phyloP scores from a whole-genome alignment of 2,113 vertebrate species.

The Alectura lathami region DNA sequence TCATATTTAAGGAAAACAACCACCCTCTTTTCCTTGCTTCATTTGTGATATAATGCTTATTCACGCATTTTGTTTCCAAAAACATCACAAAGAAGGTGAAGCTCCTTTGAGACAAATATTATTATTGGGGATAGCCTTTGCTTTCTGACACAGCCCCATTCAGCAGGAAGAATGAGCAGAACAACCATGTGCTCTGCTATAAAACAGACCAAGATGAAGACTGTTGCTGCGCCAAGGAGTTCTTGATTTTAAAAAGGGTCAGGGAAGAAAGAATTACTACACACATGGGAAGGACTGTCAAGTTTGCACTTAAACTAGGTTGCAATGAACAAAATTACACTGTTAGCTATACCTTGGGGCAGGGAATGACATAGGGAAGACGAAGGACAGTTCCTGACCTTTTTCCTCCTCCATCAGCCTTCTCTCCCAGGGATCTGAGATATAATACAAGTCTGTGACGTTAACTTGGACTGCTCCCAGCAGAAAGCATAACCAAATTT shows the following conservation, averaged over 20 bases:
- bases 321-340: background rate
- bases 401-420: background rate
- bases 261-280: background rate
- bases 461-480: background rate
- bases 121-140: background rate
- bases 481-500: background rate
- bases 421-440: background rate
- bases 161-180: background rate
- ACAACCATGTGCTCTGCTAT: accelerated
- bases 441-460: background rate
- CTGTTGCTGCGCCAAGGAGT: background rate
- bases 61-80: conserved; percentile 27
- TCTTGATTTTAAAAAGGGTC: background rate
- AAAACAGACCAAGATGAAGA: background rate
- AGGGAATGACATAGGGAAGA: background rate
- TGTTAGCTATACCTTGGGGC: background rate
- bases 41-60: background rate
- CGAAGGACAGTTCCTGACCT: background rate
- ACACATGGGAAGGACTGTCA: background rate
- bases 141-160: background rate
- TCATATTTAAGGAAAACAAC: conserved; percentile 6
- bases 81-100: background rate
- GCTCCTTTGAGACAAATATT: conserved; percentile 13
- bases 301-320: background rate
- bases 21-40: background rate